phyloP scores from a whole-genome alignment of 2,888 invertebrate species.

The Epirrita christyi region DNA sequence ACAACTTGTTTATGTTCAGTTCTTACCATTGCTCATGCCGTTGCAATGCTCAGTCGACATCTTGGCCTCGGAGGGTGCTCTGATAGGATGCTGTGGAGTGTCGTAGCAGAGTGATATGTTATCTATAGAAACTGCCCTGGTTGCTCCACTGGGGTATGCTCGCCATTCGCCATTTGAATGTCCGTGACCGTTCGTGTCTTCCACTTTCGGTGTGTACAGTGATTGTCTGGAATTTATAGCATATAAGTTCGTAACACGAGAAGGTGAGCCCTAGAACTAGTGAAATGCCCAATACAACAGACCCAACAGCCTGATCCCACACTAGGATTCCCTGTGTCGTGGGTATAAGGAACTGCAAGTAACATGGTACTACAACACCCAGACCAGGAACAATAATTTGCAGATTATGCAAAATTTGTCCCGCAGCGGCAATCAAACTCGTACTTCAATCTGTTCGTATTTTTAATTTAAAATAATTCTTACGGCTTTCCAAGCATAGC shows the following conservation, averaged over 20 bases:
- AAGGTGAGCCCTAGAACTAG: neutral
- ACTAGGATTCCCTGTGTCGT: no score
- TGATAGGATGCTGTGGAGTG: conserved; percentile 60
- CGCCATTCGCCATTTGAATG: conserved; percentile 67
- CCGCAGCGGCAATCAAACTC: no score
- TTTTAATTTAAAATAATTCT: no score
- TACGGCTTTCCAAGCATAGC: no score
- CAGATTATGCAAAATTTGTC: no score
- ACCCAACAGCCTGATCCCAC: no score
- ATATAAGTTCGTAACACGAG: neutral
- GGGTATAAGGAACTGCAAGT: no score
- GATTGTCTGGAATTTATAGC: conserved; percentile 78
- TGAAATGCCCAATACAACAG: no score
- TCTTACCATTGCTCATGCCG: conserved; percentile 16
- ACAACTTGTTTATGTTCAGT: no score
- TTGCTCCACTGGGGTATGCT: conserved; percentile 67
- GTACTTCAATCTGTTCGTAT: no score
- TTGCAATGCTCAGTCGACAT: conserved; percentile 66
- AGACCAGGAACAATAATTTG: no score
- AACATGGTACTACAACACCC: no score
- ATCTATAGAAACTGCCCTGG: conserved; percentile 87
- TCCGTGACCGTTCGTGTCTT: conserved; percentile 76
- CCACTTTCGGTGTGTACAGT: conserved; percentile 89
- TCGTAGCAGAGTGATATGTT: conserved; percentile 85
- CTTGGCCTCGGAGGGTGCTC: conserved; percentile 75